Evolutionary conservation across 1,140 invertebrate genomes (phyloP), one percentile per base, ranked within the genome.

Genomic region (Chironomus tepperi): DNA sequence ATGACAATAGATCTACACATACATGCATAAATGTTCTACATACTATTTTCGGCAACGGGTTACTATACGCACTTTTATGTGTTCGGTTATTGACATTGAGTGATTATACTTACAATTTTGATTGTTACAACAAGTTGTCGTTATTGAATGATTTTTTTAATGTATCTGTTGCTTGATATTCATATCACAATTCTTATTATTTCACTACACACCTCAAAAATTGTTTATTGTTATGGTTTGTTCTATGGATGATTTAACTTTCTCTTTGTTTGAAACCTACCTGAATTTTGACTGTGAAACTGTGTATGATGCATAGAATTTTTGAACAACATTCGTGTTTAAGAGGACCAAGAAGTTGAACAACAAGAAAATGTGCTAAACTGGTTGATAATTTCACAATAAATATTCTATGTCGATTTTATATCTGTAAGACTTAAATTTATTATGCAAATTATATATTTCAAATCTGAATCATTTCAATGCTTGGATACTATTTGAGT

Each of bases 151-250:
- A 57, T 57, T 15, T 57, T 57, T 57, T 2, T 5, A 2, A 34
- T 34, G 24, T 34, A 34, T 34, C 24, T 34, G 24, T 34, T 34
- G 24, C 24, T 34, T 34, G 24, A 34, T 57, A 57, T 57, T 57
- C 47, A 57, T n/a, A 57, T 57, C 47, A 57, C 47, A n/a, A 57
- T 34, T 34, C 8, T 57, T 57, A 57, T 57, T n/a, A 34, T 57
- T 57, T 57, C 47, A 57, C 47, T 57, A 57, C 47, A 57, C 47
- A 57, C 47, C 47, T 57, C 47, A 57, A n/a, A 57, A 12, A 34
- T 34, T 34, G 24, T 34, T 34, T 5, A 34, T 34, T 34, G 24
- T 57, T 57, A 57, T n/a, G 15, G 5, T 5, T 57, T 57, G n/a
- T 57, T 57, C 47, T 57, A n/a, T n/a, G 12, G 10, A 5, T n/a